A percentile compares a stretch with the other conserved stretches of the same genome.
Evolutionary conservation across 2,888 invertebrate genomes (phyloP).

Genomic region (Hypsopygia costalis): DNA sequence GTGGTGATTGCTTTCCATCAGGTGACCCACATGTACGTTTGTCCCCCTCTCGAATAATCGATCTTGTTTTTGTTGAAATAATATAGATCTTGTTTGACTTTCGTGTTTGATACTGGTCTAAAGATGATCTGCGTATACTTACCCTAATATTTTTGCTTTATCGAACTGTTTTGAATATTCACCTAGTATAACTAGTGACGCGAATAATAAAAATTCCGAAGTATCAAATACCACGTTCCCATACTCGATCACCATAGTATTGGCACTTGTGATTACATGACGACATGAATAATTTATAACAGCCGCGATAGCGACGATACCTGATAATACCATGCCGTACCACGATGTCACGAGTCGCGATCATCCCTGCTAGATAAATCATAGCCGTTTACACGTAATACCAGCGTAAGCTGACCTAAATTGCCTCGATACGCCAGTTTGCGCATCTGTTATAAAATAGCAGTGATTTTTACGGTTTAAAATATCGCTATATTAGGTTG

Average conservation of each 20-base stretch:
- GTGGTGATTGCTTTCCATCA: too few species aligned
- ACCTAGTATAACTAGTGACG: too few species aligned
- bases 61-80: too few species aligned
- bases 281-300: conserved; percentile 18
- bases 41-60: too few species aligned
- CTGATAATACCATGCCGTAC: conserved; percentile 3
- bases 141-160: too few species aligned
- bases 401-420: conserved; percentile 12
- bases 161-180: too few species aligned
- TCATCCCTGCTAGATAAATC: conserved; percentile 18
- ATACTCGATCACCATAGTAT: conserved; percentile 4
- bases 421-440: conserved; percentile 6
- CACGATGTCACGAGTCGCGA: conserved; percentile 6
- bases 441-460: background rate
- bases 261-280: conserved; percentile 10
- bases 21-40: too few species aligned
- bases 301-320: conserved; percentile 3
- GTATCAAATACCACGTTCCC: background rate
- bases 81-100: too few species aligned
- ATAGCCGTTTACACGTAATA: conserved; percentile 15
- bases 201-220: too few species aligned
- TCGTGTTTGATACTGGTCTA: too few species aligned
- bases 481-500: background rate
- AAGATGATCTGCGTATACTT: too few species aligned
- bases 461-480: background rate